Conservation (phyloP, 2,113 vertebrate genomes). For the Pollimyrus isidori region DNA sequence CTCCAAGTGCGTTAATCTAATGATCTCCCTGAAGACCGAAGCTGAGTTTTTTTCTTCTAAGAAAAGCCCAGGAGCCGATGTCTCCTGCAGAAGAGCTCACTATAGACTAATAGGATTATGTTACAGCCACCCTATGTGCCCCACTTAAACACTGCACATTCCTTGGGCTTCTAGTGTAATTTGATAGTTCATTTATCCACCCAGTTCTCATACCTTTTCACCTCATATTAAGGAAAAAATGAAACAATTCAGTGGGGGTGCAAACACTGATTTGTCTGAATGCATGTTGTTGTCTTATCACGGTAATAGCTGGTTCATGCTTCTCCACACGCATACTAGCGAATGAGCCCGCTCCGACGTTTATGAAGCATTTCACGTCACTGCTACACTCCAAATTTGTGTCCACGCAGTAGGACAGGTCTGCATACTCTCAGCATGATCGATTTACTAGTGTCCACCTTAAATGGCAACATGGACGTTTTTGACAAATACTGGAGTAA, state of each 20-base stretch:
- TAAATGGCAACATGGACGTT: too few species aligned
- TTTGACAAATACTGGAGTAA: too few species aligned
- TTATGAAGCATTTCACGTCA: too few species aligned
- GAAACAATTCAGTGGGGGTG: background rate
- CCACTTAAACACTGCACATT: background rate
- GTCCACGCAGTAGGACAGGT: too few species aligned
- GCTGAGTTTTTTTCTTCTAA: constrained; percentile 36
- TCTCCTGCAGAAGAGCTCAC: constrained; percentile 20
- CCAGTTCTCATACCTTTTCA: background rate
- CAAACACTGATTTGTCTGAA: background rate
- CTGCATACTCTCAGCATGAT: too few species aligned
- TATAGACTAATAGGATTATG: constrained; percentile 11
- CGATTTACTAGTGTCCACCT: too few species aligned
- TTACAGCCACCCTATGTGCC: background rate
- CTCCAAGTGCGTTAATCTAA: constrained; percentile 39
- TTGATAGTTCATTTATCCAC: background rate
- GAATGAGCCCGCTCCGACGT: too few species aligned
- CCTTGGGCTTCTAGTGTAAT: background rate
- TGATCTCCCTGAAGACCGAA: constrained; percentile 49
- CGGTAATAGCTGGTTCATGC: background rate
- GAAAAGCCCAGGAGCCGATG: constrained; percentile 24
- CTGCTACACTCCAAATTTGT: too few species aligned
- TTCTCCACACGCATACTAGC: too few species aligned
- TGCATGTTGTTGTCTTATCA: background rate
- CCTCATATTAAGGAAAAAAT: background rate